Conservation (phyloP, 2,888 invertebrate species). For the Tetragonula carbonaria region DNA sequence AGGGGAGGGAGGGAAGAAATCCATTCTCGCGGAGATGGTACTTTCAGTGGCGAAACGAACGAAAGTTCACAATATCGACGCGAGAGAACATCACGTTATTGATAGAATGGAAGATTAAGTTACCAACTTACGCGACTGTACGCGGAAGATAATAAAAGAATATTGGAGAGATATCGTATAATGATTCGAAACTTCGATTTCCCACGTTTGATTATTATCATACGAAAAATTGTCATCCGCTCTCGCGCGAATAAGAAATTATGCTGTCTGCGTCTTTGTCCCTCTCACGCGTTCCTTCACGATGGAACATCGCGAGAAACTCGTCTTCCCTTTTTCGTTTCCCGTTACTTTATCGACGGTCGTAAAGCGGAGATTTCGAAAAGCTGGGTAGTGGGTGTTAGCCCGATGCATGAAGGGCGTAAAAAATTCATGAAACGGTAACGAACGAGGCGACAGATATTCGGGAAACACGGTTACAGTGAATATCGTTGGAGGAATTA, state of each 20-base stretch:
- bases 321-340: not conserved
- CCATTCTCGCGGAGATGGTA: not conserved
- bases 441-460: not conserved
- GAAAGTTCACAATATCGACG: not conserved
- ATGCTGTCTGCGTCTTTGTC: not conserved
- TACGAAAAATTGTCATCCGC: not conserved
- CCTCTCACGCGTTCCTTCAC: too few relatives aligned
- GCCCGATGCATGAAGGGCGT: not conserved
- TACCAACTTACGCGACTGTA: too few relatives aligned
- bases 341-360: not conserved
- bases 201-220: not conserved
- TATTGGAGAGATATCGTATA: too few relatives aligned
- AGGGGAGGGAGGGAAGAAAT: not conserved
- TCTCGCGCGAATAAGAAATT: not conserved
- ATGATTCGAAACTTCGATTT: not conserved
- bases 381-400: not conserved
- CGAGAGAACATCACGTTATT: not conserved
- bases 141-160: not conserved
- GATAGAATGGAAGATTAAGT: too few relatives aligned
- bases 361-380: not conserved
- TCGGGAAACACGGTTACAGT: not conserved
- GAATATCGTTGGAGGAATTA: constrained; percentile 4
- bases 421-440: not conserved
- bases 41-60: not conserved
- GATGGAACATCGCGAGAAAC: not conserved